phyloP scores from a whole-genome alignment of 2,888 invertebrate genomes.

The Thymelicus sylvestris region DNA sequence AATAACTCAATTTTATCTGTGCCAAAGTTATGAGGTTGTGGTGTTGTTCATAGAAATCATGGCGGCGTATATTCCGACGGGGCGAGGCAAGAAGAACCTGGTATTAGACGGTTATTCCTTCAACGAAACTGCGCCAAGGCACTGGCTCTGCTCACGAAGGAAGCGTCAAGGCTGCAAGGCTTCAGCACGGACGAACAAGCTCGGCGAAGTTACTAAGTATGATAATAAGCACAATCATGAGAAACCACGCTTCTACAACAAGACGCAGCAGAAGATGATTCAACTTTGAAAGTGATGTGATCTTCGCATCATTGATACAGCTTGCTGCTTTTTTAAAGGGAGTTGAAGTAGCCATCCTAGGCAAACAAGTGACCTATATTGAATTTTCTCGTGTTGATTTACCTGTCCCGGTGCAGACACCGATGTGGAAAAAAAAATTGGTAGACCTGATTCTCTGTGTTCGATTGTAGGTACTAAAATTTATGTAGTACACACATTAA shows the following conservation, averaged over 20 bases:
- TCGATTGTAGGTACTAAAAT: too few species aligned
- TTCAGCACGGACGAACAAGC: conserved; percentile 64
- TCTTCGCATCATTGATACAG: background rate
- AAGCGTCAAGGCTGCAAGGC: conserved; percentile 53
- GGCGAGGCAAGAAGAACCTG: conserved; percentile 60
- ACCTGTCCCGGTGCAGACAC: too few species aligned
- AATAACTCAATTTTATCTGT: background rate
- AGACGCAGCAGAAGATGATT: conserved; percentile 61
- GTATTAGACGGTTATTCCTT: conserved; percentile 69
- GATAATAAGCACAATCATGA: conserved; percentile 64
- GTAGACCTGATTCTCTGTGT: too few species aligned
- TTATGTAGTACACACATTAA: too few species aligned
- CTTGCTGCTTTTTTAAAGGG: background rate
- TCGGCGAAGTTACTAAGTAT: conserved; percentile 58
- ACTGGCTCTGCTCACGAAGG: conserved; percentile 65
- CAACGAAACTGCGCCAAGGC: conserved; percentile 50
- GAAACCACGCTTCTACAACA: conserved; percentile 64
- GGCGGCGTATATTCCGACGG: conserved; percentile 69
- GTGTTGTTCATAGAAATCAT: conserved; percentile 53
- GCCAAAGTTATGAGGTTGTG: background rate
- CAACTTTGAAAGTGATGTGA: conserved; percentile 33
- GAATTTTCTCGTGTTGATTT: too few species aligned
- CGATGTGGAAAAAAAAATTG: too few species aligned
- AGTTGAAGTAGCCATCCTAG: too few species aligned
- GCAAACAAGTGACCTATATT: too few species aligned